Conservation (phyloP, 2,113 vertebrate genomes). For the Salminus brasiliensis region DNA sequence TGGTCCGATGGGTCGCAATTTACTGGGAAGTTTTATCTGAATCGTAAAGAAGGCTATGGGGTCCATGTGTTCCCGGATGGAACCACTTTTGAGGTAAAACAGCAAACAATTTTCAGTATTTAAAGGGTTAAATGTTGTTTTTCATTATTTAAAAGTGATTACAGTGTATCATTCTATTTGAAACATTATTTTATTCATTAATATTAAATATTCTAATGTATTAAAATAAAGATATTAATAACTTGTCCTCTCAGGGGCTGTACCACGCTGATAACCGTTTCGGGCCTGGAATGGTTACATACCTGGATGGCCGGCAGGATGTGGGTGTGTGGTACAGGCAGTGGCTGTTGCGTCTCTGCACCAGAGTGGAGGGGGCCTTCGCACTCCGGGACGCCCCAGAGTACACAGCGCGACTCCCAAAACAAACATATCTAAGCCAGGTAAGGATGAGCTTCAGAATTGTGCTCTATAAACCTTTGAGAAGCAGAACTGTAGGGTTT, state of each 20-base stretch:
- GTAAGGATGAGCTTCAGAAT: conserved; percentile 27
- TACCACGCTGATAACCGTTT: conserved; percentile 79
- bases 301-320: conserved; percentile 77
- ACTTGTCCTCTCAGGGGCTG: conserved; percentile 77
- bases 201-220: too few relatives aligned
- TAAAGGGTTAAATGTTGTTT: neutral
- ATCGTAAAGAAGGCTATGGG: conserved; percentile 85
- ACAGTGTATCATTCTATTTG: too few relatives aligned
- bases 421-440: conserved; percentile 39
- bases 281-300: conserved; percentile 81
- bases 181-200: too few relatives aligned
- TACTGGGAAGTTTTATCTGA: conserved; percentile 84
- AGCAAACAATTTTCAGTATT: neutral
- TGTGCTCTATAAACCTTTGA: neutral
- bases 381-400: conserved; percentile 71
- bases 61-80: conserved; percentile 71
- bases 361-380: conserved; percentile 63
- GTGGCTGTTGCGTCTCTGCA: conserved; percentile 78
- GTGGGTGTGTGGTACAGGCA: conserved; percentile 82
- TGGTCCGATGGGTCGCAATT: conserved; percentile 83
- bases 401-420: conserved; percentile 51
- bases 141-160: too few relatives aligned
- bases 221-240: too few relatives aligned
- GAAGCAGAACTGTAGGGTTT: neutral
- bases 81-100: conserved; percentile 78